Percentiles rank a stretch among this genome's conserved stretches.
Evolutionary conservation across 2,113 vertebrate species (phyloP).

Genomic region (Euleptes europaea): DNA sequence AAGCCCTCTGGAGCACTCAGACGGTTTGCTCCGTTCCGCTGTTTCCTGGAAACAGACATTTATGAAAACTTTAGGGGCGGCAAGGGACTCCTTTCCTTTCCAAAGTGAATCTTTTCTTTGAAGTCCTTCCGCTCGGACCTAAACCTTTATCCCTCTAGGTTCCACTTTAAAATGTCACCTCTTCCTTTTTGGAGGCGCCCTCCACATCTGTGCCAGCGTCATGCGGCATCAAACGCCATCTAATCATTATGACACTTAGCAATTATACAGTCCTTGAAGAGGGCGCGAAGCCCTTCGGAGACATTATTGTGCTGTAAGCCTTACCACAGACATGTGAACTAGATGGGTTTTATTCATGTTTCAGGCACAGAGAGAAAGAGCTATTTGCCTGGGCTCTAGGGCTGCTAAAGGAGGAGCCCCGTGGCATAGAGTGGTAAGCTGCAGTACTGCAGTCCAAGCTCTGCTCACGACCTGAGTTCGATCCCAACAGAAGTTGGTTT

Average conservation of each 20-base stretch:
- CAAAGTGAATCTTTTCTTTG: constrained; percentile 55
- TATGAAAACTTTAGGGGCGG: constrained; percentile 65
- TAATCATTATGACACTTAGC: not conserved
- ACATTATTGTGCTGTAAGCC: not conserved
- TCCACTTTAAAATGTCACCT: not conserved
- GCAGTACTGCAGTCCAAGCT: too few species aligned
- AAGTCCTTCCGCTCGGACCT: not conserved
- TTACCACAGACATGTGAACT: not conserved
- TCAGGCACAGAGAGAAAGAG: too few species aligned
- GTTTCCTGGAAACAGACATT: constrained; percentile 67
- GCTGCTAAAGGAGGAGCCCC: too few species aligned
- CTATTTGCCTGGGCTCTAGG: too few species aligned
- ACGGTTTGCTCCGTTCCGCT: constrained; percentile 58
- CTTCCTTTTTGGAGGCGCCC: not conserved
- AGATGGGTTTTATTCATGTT: not conserved
- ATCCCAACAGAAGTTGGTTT: too few species aligned
- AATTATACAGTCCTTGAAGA: not conserved
- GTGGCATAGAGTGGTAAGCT: too few species aligned
- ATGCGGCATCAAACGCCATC: too few species aligned
- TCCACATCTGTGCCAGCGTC: not conserved
- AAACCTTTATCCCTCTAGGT: not conserved
- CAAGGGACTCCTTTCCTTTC: constrained; percentile 46
- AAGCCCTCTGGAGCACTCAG: constrained; percentile 55
- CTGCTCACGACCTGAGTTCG: too few species aligned
- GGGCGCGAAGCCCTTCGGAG: not conserved